Conservation (phyloP, 2,888 invertebrate genomes). For the Agriopis aurantiaria region DNA sequence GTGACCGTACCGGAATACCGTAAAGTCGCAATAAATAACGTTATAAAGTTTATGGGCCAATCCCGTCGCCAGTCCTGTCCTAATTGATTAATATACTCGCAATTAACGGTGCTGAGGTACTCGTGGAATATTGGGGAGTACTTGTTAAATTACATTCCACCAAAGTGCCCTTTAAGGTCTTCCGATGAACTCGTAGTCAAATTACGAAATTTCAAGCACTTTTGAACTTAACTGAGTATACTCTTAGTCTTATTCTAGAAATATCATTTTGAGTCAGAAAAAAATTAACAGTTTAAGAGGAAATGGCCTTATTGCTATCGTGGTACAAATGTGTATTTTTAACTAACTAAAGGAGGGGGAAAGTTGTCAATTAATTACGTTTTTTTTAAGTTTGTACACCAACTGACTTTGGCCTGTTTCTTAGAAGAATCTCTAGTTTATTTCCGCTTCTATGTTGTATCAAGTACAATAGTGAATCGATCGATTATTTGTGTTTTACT, state of each 20-base stretch:
- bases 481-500: no score
- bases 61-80: slow-evolving; percentile 12
- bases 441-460: no score
- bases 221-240: slow-evolving; percentile 5
- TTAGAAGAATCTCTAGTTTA: no score
- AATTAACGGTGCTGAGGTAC: slow-evolving; percentile 10
- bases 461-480: no score
- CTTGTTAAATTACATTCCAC: slow-evolving; percentile 20
- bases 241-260: not conserved
- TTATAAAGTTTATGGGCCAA: slow-evolving; percentile 26
- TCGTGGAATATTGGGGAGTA: slow-evolving; percentile 11
- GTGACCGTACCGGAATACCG: not conserved
- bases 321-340: no score
- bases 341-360: no score
- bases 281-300: not conserved
- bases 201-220: slow-evolving; percentile 17
- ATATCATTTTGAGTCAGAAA: not conserved
- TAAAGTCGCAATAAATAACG: slow-evolving; percentile 22
- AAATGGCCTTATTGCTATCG: no score
- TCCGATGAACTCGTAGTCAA: slow-evolving; percentile 16
- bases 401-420: no score
- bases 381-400: no score
- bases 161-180: slow-evolving; percentile 6
- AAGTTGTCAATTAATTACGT: no score
- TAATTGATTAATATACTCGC: slow-evolving; percentile 34